Evolutionary conservation across 2,888 invertebrate genomes (phyloP).

Genomic region (Corbicula japonica): DNA sequence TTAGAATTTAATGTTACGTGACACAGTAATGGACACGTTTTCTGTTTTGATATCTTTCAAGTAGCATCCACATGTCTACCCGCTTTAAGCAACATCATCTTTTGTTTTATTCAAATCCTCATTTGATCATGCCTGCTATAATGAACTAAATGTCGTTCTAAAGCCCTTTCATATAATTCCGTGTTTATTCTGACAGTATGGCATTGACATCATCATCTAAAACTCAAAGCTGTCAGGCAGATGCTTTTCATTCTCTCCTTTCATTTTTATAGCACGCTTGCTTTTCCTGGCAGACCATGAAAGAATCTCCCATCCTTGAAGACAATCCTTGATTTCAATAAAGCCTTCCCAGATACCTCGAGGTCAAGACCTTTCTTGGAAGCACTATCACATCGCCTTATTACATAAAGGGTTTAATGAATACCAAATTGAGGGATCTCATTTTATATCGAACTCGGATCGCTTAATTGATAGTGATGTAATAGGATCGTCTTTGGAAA

Average conservation of each 20-base stretch:
- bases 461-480: slow-evolving; percentile 46
- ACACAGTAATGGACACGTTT: no score
- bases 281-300: slow-evolving; percentile 22
- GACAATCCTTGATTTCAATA: slow-evolving; percentile 33
- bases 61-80: no score
- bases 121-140: no score
- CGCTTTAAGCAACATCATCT: no score
- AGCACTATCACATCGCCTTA: slow-evolving; percentile 13
- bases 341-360: slow-evolving; percentile 11
- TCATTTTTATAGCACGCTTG: slow-evolving; percentile 18
- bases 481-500: slow-evolving; percentile 21
- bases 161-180: no score
- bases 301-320: slow-evolving; percentile 22
- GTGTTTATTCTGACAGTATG: no score
- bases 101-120: no score
- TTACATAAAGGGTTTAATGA: slow-evolving; percentile 32
- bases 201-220: background rate
- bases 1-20: no score
- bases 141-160: no score
- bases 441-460: slow-evolving; percentile 21
- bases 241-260: slow-evolving; percentile 9
- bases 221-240: background rate
- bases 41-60: no score
- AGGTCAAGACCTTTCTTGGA: slow-evolving; percentile 18
- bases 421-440: slow-evolving; percentile 29